phyloP scores from a whole-genome alignment of 2,113 vertebrate genomes.

The Gobius niger region DNA sequence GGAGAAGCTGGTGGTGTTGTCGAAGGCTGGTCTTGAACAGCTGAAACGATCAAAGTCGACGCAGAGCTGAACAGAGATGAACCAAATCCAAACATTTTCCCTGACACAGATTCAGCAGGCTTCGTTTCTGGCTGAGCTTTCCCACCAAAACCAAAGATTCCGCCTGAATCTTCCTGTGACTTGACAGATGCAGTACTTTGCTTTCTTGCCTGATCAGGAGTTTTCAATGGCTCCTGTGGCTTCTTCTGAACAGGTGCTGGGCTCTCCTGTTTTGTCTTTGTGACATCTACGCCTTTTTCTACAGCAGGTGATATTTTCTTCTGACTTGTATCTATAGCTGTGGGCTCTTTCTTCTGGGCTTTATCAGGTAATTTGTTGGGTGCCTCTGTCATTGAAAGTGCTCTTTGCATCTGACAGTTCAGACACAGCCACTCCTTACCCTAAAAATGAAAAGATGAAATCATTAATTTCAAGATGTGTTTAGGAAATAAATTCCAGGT shows the following conservation, averaged over 20 bases:
- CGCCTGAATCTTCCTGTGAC: constrained; percentile 67
- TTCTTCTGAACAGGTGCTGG: constrained; percentile 21
- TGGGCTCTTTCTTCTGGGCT: constrained; percentile 42
- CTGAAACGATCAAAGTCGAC: constrained; percentile 71
- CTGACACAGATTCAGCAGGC: constrained; percentile 79
- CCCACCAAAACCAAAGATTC: constrained; percentile 73
- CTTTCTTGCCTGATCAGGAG: constrained; percentile 49
- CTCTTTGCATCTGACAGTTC: constrained; percentile 91
- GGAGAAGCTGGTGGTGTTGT: constrained; percentile 67
- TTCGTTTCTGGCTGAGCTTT: constrained; percentile 80
- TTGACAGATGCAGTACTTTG: constrained; percentile 69
- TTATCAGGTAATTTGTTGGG: constrained; percentile 58
- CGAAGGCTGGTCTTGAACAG: constrained; percentile 65
- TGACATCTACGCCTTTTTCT: constrained; percentile 55
- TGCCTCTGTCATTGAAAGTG: constrained; percentile 77
- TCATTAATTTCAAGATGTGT: not conserved
- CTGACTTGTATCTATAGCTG: constrained; percentile 36
- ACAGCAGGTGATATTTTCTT: constrained; percentile 51
- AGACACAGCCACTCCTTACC: constrained; percentile 91
- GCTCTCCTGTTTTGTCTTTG: constrained; percentile 64
- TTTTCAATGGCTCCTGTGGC: constrained; percentile 52
- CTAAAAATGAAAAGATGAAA: constrained; percentile 33
- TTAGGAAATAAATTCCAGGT: no score
- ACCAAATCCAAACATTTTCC: constrained; percentile 80
- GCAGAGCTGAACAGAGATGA: constrained; percentile 77